Base-by-base conservation (phyloP, 2,888 invertebrate species). In the Clanis bilineata region DNA sequence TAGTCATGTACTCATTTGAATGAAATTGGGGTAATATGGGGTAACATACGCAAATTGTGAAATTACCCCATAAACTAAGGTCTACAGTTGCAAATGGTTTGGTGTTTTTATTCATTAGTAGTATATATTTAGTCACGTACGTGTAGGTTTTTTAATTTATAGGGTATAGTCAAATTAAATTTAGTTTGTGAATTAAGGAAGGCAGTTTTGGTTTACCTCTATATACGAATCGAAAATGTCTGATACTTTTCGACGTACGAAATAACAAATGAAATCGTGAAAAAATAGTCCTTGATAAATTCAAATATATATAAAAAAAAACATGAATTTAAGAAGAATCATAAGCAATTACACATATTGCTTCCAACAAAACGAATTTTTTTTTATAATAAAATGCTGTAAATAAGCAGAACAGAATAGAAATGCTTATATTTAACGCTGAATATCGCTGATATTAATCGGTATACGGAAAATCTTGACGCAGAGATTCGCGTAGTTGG, bases 391-490 rank as follows among this genome's bases (percentile, higher is more conserved):
- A 15, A 2, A 47, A 28, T 39, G 58, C 58, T 58, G 58, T 58
- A 58, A 39, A 58, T 58, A 58, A 58, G 58, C 58, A 45, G 9
- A 51, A 57, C 15, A 44, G 18, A 38, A 58, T 18, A 58, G 22
- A 47, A 55, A 51, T 10, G 60, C 60, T 60, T 57, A 41, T 23
- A 38, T 57, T 36, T 44, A 57, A 57, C 38, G 58, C 47, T 25
- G 25, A 58, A 25, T 15, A 58, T 39, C 28, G 45, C 23, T 58
- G 39, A 38, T 25, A 23, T 39, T 51, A 32, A 22, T 51, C 18
- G 51, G 51, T 51, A 4, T 51, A 28, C 47, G 51, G 51, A 51
- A 7, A 32, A 44, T 44, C 28, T 32, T 18, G 10, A 32, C 28
- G 32, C 32, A 18, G 10, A 10, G 32, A 32, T 18, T 4, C 15